Percentiles rank a stretch among this genome's conserved stretches.
Evolutionary conservation across 2,888 invertebrate species (phyloP).

Genomic region (Caenorhabditis becei): DNA sequence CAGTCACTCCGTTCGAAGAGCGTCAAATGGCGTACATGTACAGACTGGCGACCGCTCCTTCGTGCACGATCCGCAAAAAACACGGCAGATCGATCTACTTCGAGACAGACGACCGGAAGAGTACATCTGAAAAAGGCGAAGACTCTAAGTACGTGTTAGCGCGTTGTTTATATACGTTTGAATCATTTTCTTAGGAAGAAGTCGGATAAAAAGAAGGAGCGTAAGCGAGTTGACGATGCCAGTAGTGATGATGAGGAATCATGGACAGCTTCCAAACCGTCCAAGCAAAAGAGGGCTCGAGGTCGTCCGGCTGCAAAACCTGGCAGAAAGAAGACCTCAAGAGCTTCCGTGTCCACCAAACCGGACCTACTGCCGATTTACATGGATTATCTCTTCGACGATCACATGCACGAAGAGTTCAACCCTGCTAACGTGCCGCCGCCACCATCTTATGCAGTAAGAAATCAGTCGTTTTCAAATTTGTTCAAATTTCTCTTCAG

Average conservation of each 20-base stretch:
- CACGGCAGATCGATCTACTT: constrained; percentile 31
- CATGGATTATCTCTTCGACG: constrained; percentile 39
- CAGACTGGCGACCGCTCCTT: constrained; percentile 36
- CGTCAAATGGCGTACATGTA: constrained; percentile 44
- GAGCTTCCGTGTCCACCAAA: not conserved
- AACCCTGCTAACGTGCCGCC: constrained; percentile 12
- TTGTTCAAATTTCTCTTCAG: constrained; percentile 16
- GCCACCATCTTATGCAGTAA: constrained; percentile 26
- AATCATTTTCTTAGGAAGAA: constrained; percentile 22
- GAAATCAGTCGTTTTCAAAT: not conserved
- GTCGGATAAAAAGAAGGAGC: constrained; percentile 32
- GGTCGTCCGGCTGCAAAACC: constrained; percentile 17
- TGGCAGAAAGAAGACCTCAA: constrained; percentile 17
- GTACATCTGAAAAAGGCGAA: not conserved
- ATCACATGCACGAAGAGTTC: constrained; percentile 23
- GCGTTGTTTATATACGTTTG: too few species aligned
- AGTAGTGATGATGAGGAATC: constrained; percentile 41
- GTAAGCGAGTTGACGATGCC: constrained; percentile 21
- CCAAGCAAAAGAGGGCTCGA: constrained; percentile 30
- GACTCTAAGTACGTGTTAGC: constrained; percentile 20
- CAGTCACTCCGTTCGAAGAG: constrained; percentile 46
- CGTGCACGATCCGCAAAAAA: constrained; percentile 31
- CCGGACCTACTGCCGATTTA: constrained; percentile 1
- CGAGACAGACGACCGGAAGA: constrained; percentile 26
- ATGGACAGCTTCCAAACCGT: not conserved